Conservation (phyloP, 2,888 invertebrate genomes). For the Mimas tiliae region DNA sequence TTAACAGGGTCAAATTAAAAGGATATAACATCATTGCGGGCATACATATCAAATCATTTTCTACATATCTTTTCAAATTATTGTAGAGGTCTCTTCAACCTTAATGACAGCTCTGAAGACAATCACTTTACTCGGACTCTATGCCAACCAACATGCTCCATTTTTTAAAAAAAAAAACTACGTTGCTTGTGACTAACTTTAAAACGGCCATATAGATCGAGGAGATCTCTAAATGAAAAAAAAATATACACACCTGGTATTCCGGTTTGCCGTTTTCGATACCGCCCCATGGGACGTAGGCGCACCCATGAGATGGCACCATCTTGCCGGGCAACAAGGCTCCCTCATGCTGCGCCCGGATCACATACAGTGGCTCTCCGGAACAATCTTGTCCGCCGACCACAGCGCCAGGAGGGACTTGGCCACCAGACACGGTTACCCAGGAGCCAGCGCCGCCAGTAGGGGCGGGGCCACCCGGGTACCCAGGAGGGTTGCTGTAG, state of each 20-base stretch:
- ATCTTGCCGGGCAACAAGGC: conserved; percentile 93
- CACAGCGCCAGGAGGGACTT: conserved; percentile 89
- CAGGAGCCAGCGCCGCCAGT: conserved; percentile 72
- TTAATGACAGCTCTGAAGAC: too few relatives aligned
- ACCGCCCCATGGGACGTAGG: conserved; percentile 93
- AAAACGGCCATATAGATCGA: too few relatives aligned
- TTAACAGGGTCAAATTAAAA: too few relatives aligned
- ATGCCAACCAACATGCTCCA: too few relatives aligned
- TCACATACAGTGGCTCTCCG: conserved; percentile 87
- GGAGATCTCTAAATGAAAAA: too few relatives aligned
- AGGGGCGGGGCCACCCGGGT: conserved; percentile 54
- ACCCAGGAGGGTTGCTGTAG: conserved; percentile 67
- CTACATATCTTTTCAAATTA: too few relatives aligned
- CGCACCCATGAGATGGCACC: conserved; percentile 89
- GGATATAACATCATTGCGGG: too few relatives aligned
- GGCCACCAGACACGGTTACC: conserved; percentile 86
- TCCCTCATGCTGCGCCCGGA: conserved; percentile 91
- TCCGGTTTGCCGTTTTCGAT: conserved; percentile 89
- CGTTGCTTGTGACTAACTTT: too few relatives aligned
- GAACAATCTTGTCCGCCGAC: conserved; percentile 85
- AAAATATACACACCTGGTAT: conserved; percentile 86
- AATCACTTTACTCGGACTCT: too few relatives aligned
- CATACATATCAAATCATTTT: too few relatives aligned
- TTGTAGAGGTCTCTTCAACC: too few relatives aligned
- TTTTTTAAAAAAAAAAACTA: too few relatives aligned